A percentile compares a stretch with the other conserved stretches of the same genome.
These are phyloP conservation scores for Meliscaeva auricollis DNA, from an alignment of 2,888 invertebrate genomes.

Conservation along the genomic window DNA sequence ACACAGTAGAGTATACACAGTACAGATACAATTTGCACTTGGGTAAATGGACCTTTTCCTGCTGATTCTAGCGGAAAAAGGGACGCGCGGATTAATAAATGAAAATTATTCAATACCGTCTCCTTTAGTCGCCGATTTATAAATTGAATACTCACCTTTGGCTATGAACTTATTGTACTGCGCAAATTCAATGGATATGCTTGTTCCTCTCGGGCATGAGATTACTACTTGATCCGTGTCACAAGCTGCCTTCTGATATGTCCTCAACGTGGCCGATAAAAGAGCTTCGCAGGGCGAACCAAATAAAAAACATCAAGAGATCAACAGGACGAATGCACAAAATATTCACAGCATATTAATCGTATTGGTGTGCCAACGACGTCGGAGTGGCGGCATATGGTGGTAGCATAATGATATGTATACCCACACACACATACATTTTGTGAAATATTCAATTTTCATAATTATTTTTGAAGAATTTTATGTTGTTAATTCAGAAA, in stretches of 20 bases:
- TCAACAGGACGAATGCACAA: constrained; percentile 12
- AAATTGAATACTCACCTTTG: constrained; percentile 80
- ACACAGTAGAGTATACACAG: too few relatives aligned
- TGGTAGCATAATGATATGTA: background rate
- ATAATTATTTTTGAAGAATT: constrained; percentile 46
- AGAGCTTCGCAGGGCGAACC: constrained; percentile 87
- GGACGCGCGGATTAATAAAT: constrained; percentile 19
- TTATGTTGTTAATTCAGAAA: constrained; percentile 26
- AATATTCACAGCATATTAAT: constrained; percentile 37
- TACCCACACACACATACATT: constrained; percentile 29
- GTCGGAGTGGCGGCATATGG: background rate
- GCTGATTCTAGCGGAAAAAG: background rate
- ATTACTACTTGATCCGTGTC: constrained; percentile 95
- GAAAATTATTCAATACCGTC: constrained; percentile 26
- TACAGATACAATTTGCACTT: background rate
- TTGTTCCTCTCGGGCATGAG: constrained; percentile 96
- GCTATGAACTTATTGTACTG: constrained; percentile 87
- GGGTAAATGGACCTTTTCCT: constrained; percentile 14
- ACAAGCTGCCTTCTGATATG: constrained; percentile 96
- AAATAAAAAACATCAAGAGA: background rate
- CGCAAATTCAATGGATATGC: constrained; percentile 95
- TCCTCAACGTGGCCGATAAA: constrained; percentile 94
- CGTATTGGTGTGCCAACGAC: background rate
- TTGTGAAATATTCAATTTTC: constrained; percentile 44
- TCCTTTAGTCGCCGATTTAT: background rate